Conservation (phyloP, 2,888 invertebrate genomes). For the Ethmia dodecea region DNA sequence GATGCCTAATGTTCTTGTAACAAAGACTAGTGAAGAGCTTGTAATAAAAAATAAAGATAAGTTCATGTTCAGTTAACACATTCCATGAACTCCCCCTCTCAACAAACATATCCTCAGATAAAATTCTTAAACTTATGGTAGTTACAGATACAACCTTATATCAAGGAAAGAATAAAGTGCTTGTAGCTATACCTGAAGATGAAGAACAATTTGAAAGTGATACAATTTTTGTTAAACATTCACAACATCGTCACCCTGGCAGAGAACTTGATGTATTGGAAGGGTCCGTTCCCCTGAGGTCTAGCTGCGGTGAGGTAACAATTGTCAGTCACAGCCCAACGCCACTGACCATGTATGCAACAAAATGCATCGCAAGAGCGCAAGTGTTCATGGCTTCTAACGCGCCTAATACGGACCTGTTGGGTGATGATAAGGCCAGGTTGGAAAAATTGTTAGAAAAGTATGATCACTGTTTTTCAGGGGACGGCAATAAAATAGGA, state of each 20-base stretch:
- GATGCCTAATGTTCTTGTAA: neutral
- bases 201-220: neutral
- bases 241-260: neutral
- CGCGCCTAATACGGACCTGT: neutral
- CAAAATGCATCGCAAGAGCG: conserved; percentile 1
- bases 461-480: neutral
- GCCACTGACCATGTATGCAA: conserved; percentile 1
- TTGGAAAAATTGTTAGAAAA: neutral
- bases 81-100: neutral
- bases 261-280: neutral
- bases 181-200: neutral
- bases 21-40: neutral
- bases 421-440: neutral
- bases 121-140: neutral
- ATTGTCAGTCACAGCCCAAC: neutral
- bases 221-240: neutral
- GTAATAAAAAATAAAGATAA: neutral
- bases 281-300: neutral
- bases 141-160: neutral
- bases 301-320: neutral
- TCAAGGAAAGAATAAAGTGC: neutral
- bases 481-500: neutral
- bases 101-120: too few relatives aligned
- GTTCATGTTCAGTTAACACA: neutral
- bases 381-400: neutral